Evolutionary conservation across 2,797 vertebrate species (phyloP), one percentile per base, ranked within the genome.

Genomic region (Crenuchus spilurus): DNA sequence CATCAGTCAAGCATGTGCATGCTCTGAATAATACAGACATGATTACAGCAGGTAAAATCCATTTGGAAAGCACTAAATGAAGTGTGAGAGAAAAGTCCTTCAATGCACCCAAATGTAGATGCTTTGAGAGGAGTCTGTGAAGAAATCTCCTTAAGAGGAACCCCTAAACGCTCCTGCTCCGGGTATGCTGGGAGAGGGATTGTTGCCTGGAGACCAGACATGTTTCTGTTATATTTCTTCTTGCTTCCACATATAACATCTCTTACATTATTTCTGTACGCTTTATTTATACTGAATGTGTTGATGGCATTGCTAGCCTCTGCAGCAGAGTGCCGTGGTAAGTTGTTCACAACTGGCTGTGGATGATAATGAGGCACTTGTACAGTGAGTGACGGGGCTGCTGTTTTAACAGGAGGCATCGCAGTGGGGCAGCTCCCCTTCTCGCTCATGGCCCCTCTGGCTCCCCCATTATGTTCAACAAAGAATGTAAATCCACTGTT

Each of bases 301-400:
- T 61, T 66, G 31, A 69, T 63, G 24, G 42, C 44, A 51, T 24
- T n/a, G 48, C 66, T 64, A 70, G 58, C 62, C 62, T 74, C 55
- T 54, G 67, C 44, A 33, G 63, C 44, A 33, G 74, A 13, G 48
- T 33, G 61, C 30, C 41, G 63, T 72, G 64, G 62, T 31, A 74
- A 79, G 72, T 70, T 67, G 75, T 76, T 49, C 67, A 54, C 61
- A 70, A 55, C 61, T 74, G 67, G 41, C 67, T 69, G 68, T 60
- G 60, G 64, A 80, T 79, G 77, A 82, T 82, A 82, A 82, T 80
- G 75, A 82, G 77, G 71, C 74, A 77, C 77, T 82, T 82, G 80
- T 82, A 68, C 26, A 30, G 37, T 82, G 77, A 82, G 77, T 80
- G 80, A 80, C 75, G 64, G 81, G 75, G 64, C 74, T 71, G 74